Evolutionary conservation across 2,888 invertebrate genomes (phyloP), one percentile per base, ranked within the genome.

Genomic region (Rhyacophila evoluta): DNA sequence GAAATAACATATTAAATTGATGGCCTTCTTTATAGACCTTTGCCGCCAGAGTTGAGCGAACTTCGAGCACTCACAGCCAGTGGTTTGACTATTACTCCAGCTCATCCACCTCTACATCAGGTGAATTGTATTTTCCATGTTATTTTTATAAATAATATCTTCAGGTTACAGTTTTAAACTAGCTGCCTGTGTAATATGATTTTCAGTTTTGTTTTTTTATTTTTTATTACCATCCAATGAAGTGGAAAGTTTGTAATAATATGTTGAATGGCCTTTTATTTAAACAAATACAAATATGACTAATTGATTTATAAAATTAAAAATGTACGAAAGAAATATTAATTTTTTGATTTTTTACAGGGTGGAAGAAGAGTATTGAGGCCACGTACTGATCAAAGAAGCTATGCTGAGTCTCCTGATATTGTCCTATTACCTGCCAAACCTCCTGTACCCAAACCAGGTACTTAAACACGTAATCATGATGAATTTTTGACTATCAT

Each of bases 361-460:
- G 86, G 87, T 67, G 89, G 89, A 10, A 88, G 95, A 82, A 90
- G 96, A 79, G 95, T 95, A 84, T 88, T 96, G 80, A 92, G 96
- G 82, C 96, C 96, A 3, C 92, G 96, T 77, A 94, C 94, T 3
- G 96, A 96, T 85, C 93, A 92, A 79, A 93, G 95, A 84, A 96
- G 95, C 84, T 96, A 96, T 86, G 95, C 95, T 0, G 96, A 96
- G 86, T 94, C 94, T 84, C 95, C 94, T 0, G 97, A 94, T 82
- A 92, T 92, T 82, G 92, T 92, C 29, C 83, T 92, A 74, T 83
- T 92, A 83, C 92, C 92, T 1, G 91, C 92, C 0, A 91, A 92
- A 79, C 90, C 90, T 0, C 90, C 90, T 1, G 87, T 88, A 1
- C 79, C 81, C 4, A 81, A 80, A 69, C 80, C 80, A 39, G 81